phyloP scores from a whole-genome alignment of 64 coral and sea anemone species.

The Pachyseris speciosa region DNA sequence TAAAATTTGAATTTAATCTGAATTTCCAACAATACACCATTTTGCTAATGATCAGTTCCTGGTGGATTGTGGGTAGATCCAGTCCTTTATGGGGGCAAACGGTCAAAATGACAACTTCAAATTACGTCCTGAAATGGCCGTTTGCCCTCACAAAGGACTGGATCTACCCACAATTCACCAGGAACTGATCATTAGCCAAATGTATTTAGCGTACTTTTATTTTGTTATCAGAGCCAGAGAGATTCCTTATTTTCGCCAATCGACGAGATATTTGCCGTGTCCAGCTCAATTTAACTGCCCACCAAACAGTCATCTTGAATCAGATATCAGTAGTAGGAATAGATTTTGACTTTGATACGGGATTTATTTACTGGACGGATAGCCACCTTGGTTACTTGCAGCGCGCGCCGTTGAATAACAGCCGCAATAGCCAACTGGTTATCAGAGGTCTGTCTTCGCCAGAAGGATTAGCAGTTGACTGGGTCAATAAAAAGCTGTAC shows the following conservation, averaged over 20 bases:
- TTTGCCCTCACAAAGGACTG: too few species aligned
- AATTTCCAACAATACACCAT: too few species aligned
- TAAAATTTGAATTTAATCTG: too few species aligned
- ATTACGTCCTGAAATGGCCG: too few species aligned
- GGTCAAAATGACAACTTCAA: too few species aligned
- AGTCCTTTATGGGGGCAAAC: too few species aligned
- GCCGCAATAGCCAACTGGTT: conserved; percentile 41
- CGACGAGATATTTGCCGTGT: conserved; percentile 71
- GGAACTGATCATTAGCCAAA: too few species aligned
- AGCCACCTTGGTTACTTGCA: conserved; percentile 57
- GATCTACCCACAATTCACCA: too few species aligned
- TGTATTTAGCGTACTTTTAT: too few species aligned
- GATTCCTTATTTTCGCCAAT: conserved; percentile 68
- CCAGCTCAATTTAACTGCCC: conserved; percentile 10
- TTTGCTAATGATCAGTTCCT: too few species aligned
- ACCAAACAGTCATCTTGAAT: conserved; percentile 47
- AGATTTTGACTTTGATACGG: conserved; percentile 53
- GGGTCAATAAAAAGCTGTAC: conserved; percentile 92
- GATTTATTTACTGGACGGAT: conserved; percentile 82
- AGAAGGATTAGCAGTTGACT: conserved; percentile 86
- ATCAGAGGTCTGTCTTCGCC: conserved; percentile 60
- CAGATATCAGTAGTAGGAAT: conserved; percentile 68
- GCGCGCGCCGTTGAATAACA: conserved; percentile 56
- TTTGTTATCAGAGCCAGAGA: background rate
- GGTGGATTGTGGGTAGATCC: too few species aligned